Base-by-base conservation (phyloP, 2,797 vertebrate species). In the Scomberomorus guttatus region DNA sequence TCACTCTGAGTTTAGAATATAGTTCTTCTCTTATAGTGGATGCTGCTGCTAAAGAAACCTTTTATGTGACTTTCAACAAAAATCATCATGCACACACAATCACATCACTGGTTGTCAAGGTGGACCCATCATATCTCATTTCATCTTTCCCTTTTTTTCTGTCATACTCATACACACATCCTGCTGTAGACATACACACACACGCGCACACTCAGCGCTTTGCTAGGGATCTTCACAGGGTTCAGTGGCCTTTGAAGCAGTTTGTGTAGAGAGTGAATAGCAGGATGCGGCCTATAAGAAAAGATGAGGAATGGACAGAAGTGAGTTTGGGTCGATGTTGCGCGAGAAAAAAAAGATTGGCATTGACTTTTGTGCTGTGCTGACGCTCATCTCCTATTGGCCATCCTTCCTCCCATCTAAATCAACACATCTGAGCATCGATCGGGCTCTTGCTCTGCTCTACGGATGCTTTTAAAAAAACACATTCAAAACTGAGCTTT, bases 361-460 rank as follows among this genome's bases (percentile, higher is more conserved):
- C 88, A 90, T 89, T 81, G 92, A 91, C 91, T 77, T 92, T 89
- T 83, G 61, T 75, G 83, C 77, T 56, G 72, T 65, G 83, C 74
- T 24, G n/a, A 75, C 62, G 46, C 70, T 83, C 69, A n/a, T 83
- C 80, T 81, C 80, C 79, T 71, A 85, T 88, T 75, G 89, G 85
- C 77, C 64, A 39, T 77, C 87, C 81, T 56, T 70, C 77, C 84
- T 81, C 73, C 56, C 48, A 76, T 89, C 83, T 83, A 55, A 80
- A 91, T 89, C 86, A 85, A 83, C 90, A 79, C 73, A 65, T 88
- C 83, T 83, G 81, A 64, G 77, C 84, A 89, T 93, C 24, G 86
- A 90, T 86, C 63, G 18, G 57, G 24, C 68, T 25, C 72, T 73
- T 17, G 57, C 75, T 61, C 64, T 48, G 29, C 77, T 80, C 51